Evolutionary conservation across 2,113 vertebrate species (phyloP).

Genomic region (Carettochelys insculpta): DNA sequence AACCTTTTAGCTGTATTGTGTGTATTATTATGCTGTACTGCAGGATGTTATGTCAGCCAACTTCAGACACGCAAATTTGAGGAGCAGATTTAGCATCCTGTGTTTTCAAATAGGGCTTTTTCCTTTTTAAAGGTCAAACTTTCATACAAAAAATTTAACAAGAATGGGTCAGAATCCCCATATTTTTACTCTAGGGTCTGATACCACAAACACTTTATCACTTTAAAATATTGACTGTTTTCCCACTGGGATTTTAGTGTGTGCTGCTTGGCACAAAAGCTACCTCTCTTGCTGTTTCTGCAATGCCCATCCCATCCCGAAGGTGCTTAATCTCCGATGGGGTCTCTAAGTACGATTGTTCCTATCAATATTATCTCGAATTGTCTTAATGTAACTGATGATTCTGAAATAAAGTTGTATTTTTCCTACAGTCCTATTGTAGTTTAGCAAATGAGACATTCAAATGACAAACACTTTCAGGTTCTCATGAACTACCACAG

Average conservation of each 20-base stretch:
- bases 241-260: neutral
- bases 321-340: neutral
- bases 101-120: neutral
- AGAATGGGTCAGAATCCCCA: neutral
- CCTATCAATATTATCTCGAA: neutral
- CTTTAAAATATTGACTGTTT: too few relatives aligned
- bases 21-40: neutral
- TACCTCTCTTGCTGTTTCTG: neutral
- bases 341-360: neutral
- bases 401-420: neutral
- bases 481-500: rapidly evolving
- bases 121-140: neutral
- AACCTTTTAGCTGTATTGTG: neutral
- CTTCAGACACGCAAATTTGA: neutral
- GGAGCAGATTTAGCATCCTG: neutral
- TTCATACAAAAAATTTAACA: neutral
- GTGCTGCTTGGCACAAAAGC: neutral
- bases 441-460: neutral
- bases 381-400: rapidly evolving
- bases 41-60: neutral
- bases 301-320: rapidly evolving
- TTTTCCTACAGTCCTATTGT: neutral
- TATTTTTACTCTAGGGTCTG: neutral
- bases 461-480: neutral
- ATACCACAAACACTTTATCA: neutral